Evolutionary conservation across 2,888 invertebrate species (phyloP), one percentile per base, ranked within the genome.

Genomic region (Hedychridium roseum): DNA sequence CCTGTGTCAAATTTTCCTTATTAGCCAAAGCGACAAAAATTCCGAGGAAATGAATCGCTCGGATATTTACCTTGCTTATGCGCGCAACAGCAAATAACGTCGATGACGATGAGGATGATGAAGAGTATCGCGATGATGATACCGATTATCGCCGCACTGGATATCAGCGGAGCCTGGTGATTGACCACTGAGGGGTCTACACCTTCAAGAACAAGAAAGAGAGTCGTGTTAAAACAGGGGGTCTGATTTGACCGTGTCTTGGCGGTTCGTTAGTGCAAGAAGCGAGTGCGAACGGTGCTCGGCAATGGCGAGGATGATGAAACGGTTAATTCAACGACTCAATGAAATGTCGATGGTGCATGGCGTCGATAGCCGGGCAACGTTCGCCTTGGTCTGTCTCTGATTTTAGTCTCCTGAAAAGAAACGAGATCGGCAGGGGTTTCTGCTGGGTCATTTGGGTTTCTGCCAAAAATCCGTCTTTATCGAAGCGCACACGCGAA

Each of bases 71-170:
- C 82, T 62, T 85, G 84, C 64, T 84, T 81, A 64, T 84, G 84
- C 54, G 83, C 80, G 81, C 87, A 84, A 77, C 89, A 90, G 74
- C 95, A 93, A 27, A 91, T 84, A 5, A 94, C 82, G 76, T 97
- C 97, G 65, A 96, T 87, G 60, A 86, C 73, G 64, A 86, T 72
- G 51, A 86, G 77, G 57, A 96, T 82, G 66, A 96, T 81, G 52
- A 95, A 82, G 55, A 94, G 84, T 58, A 92, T 81, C 30, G 88
- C 90, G 50, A 95, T 83, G 21, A 94, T 91, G 65, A 95, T 87
- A 54, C 91, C 92, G 64, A 95, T 89, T 67, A 96, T 91, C 46
- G 90, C 86, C 9, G 87, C 86, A 67, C 88, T 89, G 62, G 88
- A 88, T 54, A 89, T 82, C 39, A 84, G 77, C 48, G 87, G 83